Percentiles rank a stretch among this genome's conserved stretches.
These are phyloP conservation scores for Stegostoma tigrinum DNA, from an alignment of 2,113 vertebrate genomes.

Conservation along the genomic window DNA sequence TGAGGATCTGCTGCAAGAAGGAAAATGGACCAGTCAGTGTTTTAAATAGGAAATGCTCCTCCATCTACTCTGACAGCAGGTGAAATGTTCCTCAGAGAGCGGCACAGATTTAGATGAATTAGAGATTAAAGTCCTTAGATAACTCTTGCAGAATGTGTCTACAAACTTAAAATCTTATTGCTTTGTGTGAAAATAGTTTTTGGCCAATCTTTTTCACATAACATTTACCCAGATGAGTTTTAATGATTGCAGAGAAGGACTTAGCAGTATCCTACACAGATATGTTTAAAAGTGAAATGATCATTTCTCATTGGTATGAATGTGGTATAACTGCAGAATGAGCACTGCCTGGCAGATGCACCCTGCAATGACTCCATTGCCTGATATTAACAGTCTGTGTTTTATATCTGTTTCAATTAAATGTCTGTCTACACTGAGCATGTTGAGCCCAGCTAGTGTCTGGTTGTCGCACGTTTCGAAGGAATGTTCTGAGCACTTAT, in stretches of 20 bases:
- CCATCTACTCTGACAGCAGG: neutral
- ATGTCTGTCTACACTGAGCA: neutral
- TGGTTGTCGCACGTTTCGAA: neutral
- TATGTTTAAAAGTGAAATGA: neutral
- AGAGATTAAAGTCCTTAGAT: neutral
- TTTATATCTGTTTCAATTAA: neutral
- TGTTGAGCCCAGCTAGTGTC: neutral
- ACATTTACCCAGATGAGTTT: neutral
- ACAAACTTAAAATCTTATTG: neutral
- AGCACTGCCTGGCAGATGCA: neutral
- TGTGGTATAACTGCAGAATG: neutral
- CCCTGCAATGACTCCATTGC: neutral
- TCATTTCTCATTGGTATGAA: neutral
- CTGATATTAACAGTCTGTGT: neutral
- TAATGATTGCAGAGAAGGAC: neutral
- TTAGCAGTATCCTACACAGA: neutral
- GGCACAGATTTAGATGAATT: neutral
- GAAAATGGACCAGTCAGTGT: neutral
- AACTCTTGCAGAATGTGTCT: neutral
- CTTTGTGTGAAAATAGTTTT: neutral
- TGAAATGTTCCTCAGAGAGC: neutral
- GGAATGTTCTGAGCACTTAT: neutral
- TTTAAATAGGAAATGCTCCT: neutral
- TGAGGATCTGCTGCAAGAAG: neutral
- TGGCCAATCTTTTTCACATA: neutral